Evolutionary conservation across 2,797 vertebrate species (phyloP).

Genomic region (Paramormyrops hopkinsi): DNA sequence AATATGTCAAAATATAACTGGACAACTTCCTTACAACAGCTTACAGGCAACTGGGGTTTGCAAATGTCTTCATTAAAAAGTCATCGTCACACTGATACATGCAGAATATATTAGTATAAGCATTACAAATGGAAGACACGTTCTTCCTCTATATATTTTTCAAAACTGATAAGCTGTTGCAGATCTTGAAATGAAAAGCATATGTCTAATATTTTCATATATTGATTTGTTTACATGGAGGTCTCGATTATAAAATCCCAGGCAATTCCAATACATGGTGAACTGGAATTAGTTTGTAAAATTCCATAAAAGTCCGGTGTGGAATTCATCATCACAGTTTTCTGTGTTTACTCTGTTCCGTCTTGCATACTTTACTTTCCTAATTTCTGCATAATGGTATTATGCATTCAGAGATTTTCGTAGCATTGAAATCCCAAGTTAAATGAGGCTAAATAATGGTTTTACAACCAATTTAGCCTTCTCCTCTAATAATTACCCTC

Average conservation of each 20-base stretch:
- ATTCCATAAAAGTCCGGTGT: not conserved
- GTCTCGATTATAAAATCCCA: not conserved
- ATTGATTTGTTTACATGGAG: not conserved
- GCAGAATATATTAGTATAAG: not conserved
- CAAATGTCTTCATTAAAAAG: conserved; percentile 18
- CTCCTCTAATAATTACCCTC: conserved; percentile 23
- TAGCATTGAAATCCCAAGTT: conserved; percentile 2
- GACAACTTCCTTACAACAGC: conserved; percentile 10
- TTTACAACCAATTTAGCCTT: conserved; percentile 19
- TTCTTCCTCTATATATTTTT: not conserved
- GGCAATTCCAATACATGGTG: not conserved
- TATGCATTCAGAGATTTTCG: not conserved
- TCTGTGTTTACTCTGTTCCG: conserved; percentile 39
- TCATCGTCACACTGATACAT: not conserved
- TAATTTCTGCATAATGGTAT: not conserved
- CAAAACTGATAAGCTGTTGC: not conserved
- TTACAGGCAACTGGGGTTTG: not conserved
- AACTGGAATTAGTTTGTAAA: not conserved
- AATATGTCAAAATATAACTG: conserved; percentile 8
- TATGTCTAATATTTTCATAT: not conserved
- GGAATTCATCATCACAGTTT: conserved; percentile 42
- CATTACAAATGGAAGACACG: not conserved
- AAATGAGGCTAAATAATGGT: conserved; percentile 21
- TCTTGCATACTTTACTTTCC: not conserved
- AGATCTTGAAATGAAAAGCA: not conserved